Conservation (phyloP, 2,113 vertebrate species). For the Recurvirostra avosetta region DNA sequence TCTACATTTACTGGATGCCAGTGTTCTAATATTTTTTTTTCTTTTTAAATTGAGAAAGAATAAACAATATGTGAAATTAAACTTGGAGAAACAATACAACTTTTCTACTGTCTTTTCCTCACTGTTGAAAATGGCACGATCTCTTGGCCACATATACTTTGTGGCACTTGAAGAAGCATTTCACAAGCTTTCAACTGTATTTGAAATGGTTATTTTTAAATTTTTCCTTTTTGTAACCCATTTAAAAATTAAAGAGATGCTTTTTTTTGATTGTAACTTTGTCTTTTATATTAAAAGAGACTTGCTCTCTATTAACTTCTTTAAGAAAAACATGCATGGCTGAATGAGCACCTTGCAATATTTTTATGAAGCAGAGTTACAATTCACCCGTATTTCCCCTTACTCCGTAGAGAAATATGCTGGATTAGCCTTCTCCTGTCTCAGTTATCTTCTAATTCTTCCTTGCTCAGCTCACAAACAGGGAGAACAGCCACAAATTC, state of each 20-base stretch:
- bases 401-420: background rate
- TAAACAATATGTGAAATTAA: constrained; percentile 12
- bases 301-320: background rate
- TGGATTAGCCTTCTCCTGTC: background rate
- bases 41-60: constrained; percentile 31
- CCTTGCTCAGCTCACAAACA: background rate
- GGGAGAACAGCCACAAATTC: background rate
- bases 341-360: background rate
- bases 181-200: background rate
- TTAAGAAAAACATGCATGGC: background rate
- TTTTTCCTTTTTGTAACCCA: background rate
- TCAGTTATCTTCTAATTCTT: background rate
- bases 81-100: background rate
- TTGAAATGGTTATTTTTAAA: background rate
- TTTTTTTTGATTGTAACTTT: background rate
- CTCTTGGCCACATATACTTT: background rate
- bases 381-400: background rate
- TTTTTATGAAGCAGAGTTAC: background rate
- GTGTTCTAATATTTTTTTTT: background rate
- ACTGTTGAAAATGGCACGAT: background rate
- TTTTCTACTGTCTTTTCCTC: background rate
- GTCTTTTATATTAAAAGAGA: background rate
- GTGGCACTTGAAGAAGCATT: background rate
- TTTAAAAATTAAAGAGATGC: background rate
- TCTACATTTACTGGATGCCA: background rate